Conservation (phyloP, 2,797 vertebrate species). For the Hydrolagus colliei region DNA sequence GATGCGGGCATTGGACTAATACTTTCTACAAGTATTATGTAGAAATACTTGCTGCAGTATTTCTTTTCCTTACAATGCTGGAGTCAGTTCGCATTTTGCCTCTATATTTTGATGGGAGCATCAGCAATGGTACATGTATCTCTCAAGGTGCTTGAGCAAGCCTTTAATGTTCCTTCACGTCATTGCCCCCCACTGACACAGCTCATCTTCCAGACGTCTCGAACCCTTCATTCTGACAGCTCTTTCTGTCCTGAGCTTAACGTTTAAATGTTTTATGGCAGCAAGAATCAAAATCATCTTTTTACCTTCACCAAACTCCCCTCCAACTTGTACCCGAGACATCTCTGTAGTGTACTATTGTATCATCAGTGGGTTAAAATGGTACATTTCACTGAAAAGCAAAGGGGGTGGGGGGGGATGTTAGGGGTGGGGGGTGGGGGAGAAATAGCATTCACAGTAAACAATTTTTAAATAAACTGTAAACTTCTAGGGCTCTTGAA, state of each 20-base stretch:
- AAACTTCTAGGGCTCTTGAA: background rate
- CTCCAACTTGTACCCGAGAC: background rate
- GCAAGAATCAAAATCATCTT: background rate
- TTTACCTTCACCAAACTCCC: constrained; percentile 2
- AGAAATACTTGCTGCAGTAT: background rate
- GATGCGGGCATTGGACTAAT: no score
- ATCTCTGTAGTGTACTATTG: background rate
- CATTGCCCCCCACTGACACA: background rate
- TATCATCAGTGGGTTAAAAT: constrained; percentile 10
- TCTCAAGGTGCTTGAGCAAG: background rate
- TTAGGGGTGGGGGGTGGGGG: background rate
- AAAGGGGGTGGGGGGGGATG: background rate
- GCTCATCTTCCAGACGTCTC: background rate
- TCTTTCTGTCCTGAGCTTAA: background rate
- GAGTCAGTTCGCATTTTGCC: constrained; percentile 1
- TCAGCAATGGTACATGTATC: background rate
- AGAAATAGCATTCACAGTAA: no score
- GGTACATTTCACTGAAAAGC: background rate
- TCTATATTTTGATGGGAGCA: background rate
- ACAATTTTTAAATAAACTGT: background rate
- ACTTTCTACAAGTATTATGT: no score
- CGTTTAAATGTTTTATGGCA: background rate
- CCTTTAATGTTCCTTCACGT: background rate
- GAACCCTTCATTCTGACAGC: background rate
- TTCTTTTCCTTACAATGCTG: background rate